Percentiles rank a stretch among this genome's conserved stretches.
phyloP scores from a whole-genome alignment of 2,113 vertebrate species.

The Psittacula cyanocephala region DNA sequence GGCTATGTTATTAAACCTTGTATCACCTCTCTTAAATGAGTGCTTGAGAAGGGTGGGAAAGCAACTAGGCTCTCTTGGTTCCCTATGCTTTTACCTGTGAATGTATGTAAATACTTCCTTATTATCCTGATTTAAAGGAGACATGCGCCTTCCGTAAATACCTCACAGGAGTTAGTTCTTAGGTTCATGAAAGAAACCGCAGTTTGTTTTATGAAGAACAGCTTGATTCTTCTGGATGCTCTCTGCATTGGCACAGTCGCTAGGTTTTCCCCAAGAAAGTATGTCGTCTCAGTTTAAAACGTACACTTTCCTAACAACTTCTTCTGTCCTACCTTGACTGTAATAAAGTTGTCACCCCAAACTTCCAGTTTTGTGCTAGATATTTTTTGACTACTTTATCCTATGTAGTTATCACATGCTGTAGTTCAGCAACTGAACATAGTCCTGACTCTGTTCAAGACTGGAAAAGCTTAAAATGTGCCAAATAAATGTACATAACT shows the following conservation, averaged over 20 bases:
- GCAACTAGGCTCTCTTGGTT: not conserved
- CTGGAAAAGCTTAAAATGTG: not conserved
- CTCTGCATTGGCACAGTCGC: not conserved
- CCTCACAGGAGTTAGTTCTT: not conserved
- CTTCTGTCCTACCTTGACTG: not conserved
- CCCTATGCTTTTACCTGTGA: not conserved
- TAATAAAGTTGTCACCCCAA: not conserved
- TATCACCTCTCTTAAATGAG: not conserved
- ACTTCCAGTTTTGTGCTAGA: not conserved
- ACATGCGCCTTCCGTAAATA: not conserved
- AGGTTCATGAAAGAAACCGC: not conserved
- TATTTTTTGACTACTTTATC: not conserved
- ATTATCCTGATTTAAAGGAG: not conserved
- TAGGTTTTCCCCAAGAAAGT: not conserved
- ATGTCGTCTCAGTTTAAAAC: not conserved
- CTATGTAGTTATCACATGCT: not conserved
- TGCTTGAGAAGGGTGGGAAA: not conserved
- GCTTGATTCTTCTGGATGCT: not conserved
- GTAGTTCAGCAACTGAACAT: not conserved
- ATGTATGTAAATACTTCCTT: not conserved
- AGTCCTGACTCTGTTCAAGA: not conserved
- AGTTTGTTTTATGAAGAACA: not conserved
- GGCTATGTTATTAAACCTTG: not conserved
- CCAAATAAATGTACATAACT: not conserved
- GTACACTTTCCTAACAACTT: not conserved